A percentile compares a stretch with the other conserved stretches of the same genome.
Evolutionary conservation across 1,140 invertebrate genomes (phyloP).

Genomic region (Ceratitis capitata): DNA sequence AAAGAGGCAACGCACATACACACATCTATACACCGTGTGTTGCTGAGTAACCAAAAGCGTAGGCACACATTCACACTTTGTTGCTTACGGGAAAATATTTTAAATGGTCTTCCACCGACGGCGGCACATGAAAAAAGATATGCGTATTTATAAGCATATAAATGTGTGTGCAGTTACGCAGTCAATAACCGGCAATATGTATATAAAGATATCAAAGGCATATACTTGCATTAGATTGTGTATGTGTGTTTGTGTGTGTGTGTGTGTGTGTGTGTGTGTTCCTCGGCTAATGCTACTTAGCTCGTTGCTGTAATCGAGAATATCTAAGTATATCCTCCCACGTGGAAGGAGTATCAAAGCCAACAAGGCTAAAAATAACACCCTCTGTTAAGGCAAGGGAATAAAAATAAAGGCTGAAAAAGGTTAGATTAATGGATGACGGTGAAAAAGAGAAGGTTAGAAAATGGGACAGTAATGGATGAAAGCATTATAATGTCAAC

Average conservation of each 20-base stretch:
- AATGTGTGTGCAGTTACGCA: background rate
- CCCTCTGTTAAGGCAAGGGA: background rate
- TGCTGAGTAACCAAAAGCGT: background rate
- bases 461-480: background rate
- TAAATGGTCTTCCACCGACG: background rate
- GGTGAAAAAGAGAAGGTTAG: background rate
- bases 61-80: background rate
- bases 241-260: background rate
- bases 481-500: too few relatives aligned
- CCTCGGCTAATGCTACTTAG: background rate
- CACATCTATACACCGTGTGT: background rate
- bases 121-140: background rate
- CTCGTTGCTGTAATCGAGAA: background rate
- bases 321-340: background rate
- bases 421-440: background rate
- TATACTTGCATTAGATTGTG: too few relatives aligned
- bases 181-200: background rate
- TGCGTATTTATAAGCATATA: background rate
- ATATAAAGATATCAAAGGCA: background rate
- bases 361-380: background rate
- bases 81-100: background rate
- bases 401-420: background rate
- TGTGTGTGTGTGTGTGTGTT: background rate
- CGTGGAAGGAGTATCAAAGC: background rate
- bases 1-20: background rate